Conservation (phyloP, 2,113 vertebrate genomes). For the Pao palembangensis region DNA sequence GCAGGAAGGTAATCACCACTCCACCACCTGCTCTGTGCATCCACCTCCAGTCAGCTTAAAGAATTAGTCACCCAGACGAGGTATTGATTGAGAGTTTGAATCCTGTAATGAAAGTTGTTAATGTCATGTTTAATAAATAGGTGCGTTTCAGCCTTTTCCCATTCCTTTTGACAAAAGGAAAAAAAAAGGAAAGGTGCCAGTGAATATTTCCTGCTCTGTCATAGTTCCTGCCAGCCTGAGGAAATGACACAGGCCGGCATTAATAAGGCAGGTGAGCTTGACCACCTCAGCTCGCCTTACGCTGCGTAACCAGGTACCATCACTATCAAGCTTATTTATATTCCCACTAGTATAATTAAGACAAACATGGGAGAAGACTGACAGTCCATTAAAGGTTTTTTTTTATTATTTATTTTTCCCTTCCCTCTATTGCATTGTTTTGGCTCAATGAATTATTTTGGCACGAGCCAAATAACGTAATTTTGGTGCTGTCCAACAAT, state of each 20-base stretch:
- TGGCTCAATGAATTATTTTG: conserved; percentile 52
- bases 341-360: conserved; percentile 11
- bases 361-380: background rate
- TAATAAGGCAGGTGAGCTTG: conserved; percentile 46
- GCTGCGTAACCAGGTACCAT: conserved; percentile 14
- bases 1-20: conserved; percentile 17
- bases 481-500: conserved; percentile 56
- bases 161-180: background rate
- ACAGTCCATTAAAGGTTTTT: background rate
- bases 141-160: background rate
- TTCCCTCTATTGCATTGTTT: conserved; percentile 35
- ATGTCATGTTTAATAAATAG: conserved; percentile 25
- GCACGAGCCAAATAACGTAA: conserved; percentile 30
- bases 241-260: conserved; percentile 46
- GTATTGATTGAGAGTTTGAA: conserved; percentile 36
- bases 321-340: conserved; percentile 19
- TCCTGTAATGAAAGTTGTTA: conserved; percentile 44
- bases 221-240: conserved; percentile 1
- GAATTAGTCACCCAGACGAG: conserved; percentile 24
- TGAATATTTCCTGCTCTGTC: conserved; percentile 17
- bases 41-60: conserved; percentile 30
- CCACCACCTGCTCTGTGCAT: background rate
- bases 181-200: background rate
- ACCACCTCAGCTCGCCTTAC: conserved; percentile 32
- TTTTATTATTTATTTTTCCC: background rate